Evolutionary conservation across 2,113 vertebrate species (phyloP).

Genomic region (Festucalex cinctus): DNA sequence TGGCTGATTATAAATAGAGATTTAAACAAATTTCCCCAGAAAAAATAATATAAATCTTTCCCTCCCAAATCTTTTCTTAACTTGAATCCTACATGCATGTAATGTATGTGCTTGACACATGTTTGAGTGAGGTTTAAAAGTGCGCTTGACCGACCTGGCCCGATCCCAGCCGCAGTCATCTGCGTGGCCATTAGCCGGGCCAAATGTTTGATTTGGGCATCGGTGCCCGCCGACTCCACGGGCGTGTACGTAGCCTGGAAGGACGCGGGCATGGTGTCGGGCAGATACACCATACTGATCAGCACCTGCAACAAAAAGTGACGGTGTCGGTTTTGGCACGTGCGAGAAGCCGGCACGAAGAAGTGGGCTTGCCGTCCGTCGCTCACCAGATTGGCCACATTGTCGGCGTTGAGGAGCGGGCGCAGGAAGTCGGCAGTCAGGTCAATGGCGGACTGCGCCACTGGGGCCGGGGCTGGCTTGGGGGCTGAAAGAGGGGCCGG

Average conservation of each 20-base stretch:
- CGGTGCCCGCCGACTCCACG: conserved; percentile 90
- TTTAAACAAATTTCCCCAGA: no score
- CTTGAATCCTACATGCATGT: no score
- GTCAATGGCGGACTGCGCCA: conserved; percentile 83
- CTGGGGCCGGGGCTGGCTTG: conserved; percentile 69
- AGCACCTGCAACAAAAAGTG: conserved; percentile 84
- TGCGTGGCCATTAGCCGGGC: conserved; percentile 88
- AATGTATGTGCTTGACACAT: no score
- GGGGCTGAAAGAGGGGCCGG: conserved; percentile 48
- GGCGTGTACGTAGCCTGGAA: conserved; percentile 97
- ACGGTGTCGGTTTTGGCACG: background rate
- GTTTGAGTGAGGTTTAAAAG: background rate
- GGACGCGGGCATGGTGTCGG: conserved; percentile 91
- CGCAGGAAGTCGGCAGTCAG: conserved; percentile 87
- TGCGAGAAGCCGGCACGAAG: background rate
- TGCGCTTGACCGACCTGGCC: conserved; percentile 72
- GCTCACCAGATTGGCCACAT: conserved; percentile 89
- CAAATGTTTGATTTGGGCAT: conserved; percentile 91
- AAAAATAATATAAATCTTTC: no score
- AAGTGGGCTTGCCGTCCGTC: accelerated
- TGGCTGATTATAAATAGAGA: no score
- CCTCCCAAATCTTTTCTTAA: no score
- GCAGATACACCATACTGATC: conserved; percentile 98
- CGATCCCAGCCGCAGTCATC: conserved; percentile 83
- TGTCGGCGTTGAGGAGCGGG: conserved; percentile 82